These are phyloP conservation scores for Eledone cirrhosa DNA, from an alignment of 2,888 invertebrate genomes.

Conservation along the genomic window DNA sequence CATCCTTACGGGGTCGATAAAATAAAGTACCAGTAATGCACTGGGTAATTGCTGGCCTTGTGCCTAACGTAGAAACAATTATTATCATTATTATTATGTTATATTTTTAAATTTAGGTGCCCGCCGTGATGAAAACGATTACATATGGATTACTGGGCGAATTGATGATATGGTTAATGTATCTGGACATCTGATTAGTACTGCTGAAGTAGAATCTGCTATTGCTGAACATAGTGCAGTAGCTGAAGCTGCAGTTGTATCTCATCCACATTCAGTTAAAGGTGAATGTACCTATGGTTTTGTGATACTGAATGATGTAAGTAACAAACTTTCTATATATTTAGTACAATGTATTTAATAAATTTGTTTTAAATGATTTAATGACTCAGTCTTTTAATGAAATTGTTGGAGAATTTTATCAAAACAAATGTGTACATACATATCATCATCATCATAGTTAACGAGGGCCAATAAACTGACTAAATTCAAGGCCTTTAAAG, in stretches of 20 bases:
- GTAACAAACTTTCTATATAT: constrained; percentile 20
- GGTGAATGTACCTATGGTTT: constrained; percentile 98
- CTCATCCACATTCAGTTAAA: constrained; percentile 92
- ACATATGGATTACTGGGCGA: constrained; percentile 94
- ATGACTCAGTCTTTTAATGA: too few relatives aligned
- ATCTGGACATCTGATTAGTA: constrained; percentile 96
- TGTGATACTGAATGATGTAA: constrained; percentile 84
- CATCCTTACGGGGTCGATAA: too few relatives aligned
- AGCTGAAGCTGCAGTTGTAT: constrained; percentile 95
- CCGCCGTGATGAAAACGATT: constrained; percentile 89
- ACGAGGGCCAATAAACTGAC: too few relatives aligned
- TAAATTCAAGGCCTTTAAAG: too few relatives aligned
- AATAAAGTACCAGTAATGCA: too few relatives aligned
- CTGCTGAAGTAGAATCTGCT: constrained; percentile 81
- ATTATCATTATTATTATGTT: too few relatives aligned
- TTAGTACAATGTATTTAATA: too few relatives aligned
- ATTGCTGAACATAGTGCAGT: constrained; percentile 72
- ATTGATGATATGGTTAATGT: constrained; percentile 99
- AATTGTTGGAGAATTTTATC: background rate
- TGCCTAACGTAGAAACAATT: too few relatives aligned
- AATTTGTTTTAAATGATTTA: too few relatives aligned
- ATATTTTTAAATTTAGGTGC: constrained; percentile 75
- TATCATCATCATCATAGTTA: too few relatives aligned
- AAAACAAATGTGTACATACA: constrained; percentile 8
- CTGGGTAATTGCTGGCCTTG: too few relatives aligned